Conservation (phyloP, 2,888 invertebrate genomes). For the Eupithecia dodoneata region DNA sequence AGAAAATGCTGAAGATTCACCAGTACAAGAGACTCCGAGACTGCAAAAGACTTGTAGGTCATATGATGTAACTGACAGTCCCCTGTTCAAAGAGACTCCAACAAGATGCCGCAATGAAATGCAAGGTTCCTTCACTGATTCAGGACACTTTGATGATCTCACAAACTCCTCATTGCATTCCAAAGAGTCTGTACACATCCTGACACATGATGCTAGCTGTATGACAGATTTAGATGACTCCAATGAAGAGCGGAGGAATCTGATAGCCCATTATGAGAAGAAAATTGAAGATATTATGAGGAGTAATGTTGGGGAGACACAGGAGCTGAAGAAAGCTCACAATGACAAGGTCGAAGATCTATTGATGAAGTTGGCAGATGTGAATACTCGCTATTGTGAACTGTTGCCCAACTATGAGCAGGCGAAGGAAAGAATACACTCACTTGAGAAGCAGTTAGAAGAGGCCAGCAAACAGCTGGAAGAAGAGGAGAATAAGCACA, state of each 20-base stretch:
- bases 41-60: conserved; percentile 70
- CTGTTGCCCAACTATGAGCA: conserved; percentile 89
- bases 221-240: conserved; percentile 81
- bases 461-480: conserved; percentile 87
- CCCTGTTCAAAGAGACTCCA: conserved; percentile 78
- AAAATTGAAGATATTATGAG: conserved; percentile 90
- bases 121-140: conserved; percentile 92
- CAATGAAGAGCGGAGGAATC: conserved; percentile 87
- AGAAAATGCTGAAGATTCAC: conserved; percentile 84
- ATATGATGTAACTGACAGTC: conserved; percentile 78
- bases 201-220: conserved; percentile 82
- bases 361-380: conserved; percentile 88
- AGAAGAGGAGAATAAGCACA: conserved; percentile 89
- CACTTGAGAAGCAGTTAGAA: conserved; percentile 89
- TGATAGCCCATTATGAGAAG: conserved; percentile 89
- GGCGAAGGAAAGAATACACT: conserved; percentile 88
- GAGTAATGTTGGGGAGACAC: conserved; percentile 85
- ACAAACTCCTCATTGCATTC: conserved; percentile 90
- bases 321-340: conserved; percentile 90
- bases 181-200: conserved; percentile 87
- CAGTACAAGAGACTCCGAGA: conserved; percentile 68
- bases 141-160: conserved; percentile 94
- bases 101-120: conserved; percentile 84
- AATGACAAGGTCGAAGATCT: conserved; percentile 91
- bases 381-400: conserved; percentile 91